A percentile compares a stretch with the other conserved stretches of the same genome.
Conservation (phyloP, 2,888 invertebrate species). For the Hirtodrosophila duncani region DNA sequence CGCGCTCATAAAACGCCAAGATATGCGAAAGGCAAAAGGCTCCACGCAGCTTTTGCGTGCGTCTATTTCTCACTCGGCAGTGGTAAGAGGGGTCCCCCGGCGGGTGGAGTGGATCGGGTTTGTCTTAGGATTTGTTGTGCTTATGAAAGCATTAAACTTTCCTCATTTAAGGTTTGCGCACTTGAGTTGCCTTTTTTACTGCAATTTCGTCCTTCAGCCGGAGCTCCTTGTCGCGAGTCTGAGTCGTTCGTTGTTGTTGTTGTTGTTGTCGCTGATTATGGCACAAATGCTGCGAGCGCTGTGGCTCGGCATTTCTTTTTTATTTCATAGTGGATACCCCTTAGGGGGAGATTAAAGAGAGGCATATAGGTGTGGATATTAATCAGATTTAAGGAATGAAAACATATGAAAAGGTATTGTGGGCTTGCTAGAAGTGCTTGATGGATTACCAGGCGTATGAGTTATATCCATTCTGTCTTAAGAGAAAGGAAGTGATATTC, state of each 20-base stretch:
- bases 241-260: neutral
- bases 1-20: slow-evolving; percentile 63
- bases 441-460: too few species aligned
- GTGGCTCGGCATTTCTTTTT: too few species aligned
- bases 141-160: slow-evolving; percentile 73
- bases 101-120: slow-evolving; percentile 19
- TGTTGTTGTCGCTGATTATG: neutral
- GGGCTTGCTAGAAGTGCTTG: too few species aligned
- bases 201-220: slow-evolving; percentile 60
- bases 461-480: too few species aligned
- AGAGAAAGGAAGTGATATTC: too few species aligned
- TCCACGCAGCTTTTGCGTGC: slow-evolving; percentile 60
- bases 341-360: too few species aligned
- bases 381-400: too few species aligned
- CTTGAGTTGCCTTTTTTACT: slow-evolving; percentile 71
- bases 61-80: slow-evolving; percentile 59
- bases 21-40: slow-evolving; percentile 54
- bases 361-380: too few species aligned
- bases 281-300: slow-evolving; percentile 6
- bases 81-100: neutral
- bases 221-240: neutral
- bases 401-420: too few species aligned
- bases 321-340: too few species aligned
- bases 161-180: slow-evolving; percentile 69
- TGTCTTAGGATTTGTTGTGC: slow-evolving; percentile 72